These are phyloP conservation scores for Orchestia grillus DNA, from an alignment of 1,140 invertebrate species.

Conservation along the genomic window DNA sequence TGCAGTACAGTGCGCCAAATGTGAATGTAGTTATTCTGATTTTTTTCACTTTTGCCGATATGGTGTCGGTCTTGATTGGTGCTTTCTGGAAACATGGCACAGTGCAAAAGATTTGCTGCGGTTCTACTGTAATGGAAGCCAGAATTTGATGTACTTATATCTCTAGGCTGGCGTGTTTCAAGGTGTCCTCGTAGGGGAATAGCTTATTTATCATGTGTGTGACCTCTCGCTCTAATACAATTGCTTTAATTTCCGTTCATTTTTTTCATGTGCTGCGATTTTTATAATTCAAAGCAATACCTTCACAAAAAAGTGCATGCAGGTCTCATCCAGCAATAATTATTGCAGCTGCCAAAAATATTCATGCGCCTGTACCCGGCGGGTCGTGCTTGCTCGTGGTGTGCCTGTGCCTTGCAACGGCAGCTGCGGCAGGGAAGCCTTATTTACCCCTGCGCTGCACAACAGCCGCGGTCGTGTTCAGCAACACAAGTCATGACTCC, in stretches of 20 bases:
- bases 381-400: not conserved
- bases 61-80: not conserved
- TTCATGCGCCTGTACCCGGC: not conserved
- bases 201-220: not conserved
- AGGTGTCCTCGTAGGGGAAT: not conserved
- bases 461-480: not conserved
- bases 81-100: not conserved
- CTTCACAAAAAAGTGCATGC: not conserved
- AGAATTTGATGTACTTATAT: no score
- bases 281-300: not conserved
- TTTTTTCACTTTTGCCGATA: not conserved
- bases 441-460: not conserved
- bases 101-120: no score
- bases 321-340: not conserved
- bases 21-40: not conserved
- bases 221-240: not conserved
- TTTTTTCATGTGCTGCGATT: not conserved
- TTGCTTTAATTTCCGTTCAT: not conserved
- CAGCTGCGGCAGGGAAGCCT: not conserved
- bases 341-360: not conserved
- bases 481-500: slow-evolving; percentile 1
- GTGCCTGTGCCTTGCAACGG: not conserved
- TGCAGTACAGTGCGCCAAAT: not conserved
- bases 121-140: no score
- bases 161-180: not conserved